phyloP scores from a whole-genome alignment of 2,888 invertebrate genomes.

The Trissolcus brochymenae region DNA sequence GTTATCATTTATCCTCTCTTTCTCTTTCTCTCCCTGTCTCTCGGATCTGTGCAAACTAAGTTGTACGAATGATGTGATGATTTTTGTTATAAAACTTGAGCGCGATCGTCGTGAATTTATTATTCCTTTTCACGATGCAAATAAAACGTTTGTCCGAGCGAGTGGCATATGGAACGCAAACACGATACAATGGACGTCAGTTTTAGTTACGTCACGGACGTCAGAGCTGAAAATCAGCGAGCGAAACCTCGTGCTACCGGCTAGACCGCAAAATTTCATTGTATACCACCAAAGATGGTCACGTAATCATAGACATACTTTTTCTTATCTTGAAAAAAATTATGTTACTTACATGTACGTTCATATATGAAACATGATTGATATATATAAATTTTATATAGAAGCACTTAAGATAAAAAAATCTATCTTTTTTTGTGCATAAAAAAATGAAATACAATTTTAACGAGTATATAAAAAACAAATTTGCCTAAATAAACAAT shows the following conservation, averaged over 20 bases:
- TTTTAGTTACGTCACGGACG: conserved; percentile 72
- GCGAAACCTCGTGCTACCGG: conserved; percentile 59
- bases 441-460: no score
- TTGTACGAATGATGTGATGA: no score
- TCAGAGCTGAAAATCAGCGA: conserved; percentile 66
- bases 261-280: conserved; percentile 55
- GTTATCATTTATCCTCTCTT: not conserved
- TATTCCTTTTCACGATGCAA: conserved; percentile 61
- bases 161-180: conserved; percentile 58
- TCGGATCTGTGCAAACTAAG: no score
- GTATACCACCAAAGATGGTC: conserved; percentile 47
- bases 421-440: no score
- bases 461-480: no score
- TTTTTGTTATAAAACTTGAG: no score
- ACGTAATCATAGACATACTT: conserved; percentile 23
- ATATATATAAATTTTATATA: no score
- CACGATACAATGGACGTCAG: conserved; percentile 71
- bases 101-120: conserved; percentile 7
- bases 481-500: no score
- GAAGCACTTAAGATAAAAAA: no score
- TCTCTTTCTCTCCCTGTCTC: no score
- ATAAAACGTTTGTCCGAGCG: conserved; percentile 57
- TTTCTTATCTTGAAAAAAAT: conserved; percentile 19
- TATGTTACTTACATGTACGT: no score
- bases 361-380: no score